Base-by-base conservation (phyloP, 2,888 invertebrate genomes). In the Sinopyrophorus schimmeli region DNA sequence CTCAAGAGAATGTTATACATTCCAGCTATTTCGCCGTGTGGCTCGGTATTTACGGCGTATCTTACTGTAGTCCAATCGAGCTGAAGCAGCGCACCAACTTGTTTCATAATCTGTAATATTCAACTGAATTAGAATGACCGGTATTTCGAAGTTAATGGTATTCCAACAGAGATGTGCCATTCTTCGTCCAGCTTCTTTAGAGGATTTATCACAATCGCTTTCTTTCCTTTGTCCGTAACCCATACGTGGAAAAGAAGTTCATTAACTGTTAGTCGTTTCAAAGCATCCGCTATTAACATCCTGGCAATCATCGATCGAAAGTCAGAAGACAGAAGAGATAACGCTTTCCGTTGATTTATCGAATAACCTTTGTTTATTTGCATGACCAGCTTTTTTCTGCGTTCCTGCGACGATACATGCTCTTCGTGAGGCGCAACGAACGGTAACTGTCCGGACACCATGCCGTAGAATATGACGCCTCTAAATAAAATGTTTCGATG, bases 381-480 rank as follows among this genome's bases (percentile, higher is more conserved):
- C 54, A 79, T 77, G 54, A 85, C 80, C 42, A 87, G 77, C 58
- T 80, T 77, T 62, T 77, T 76, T 16, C 82, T 76, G 53, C 83
- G 73, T 62, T 77, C 81, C 69, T 80, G 68, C 58, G 77, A 63
- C 63, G 80, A 62, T 64, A 78, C 61, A 15, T 66, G 63, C 11
- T 65, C 72, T 52, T 68, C 58, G 10, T 47, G 54, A 2, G 34
- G 17, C 3, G 66, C 66, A 47, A 79, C 71, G 72, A 88, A 88
- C 32, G 87, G 87, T 59, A 88, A 74, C 46, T 80, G 80, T 5
- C 87, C 87, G 11, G 85, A 78, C 63, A 84, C 80, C 86, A 87
- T 86, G 32, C 84, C 86, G 74, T 86, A 88, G 53, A 86, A 77
- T 51, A 87, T 84, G 59, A 87, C 83, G 20, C 87, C 87, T 55